phyloP scores from a whole-genome alignment of 1,140 invertebrate species.

The Drosophila truncata region DNA sequence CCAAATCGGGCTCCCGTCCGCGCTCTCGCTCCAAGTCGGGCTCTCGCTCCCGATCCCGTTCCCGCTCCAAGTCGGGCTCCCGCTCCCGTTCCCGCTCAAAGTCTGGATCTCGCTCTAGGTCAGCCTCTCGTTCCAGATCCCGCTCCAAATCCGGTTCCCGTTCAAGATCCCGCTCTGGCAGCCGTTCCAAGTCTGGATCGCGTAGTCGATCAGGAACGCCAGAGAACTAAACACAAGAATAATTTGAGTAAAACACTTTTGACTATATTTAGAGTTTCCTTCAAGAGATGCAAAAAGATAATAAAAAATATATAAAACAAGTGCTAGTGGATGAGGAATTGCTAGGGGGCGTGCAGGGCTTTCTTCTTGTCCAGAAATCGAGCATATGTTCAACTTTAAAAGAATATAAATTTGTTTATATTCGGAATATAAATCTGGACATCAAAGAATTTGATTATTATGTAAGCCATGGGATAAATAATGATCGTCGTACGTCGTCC shows the following conservation, averaged over 20 bases:
- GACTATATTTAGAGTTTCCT: conserved; percentile 50
- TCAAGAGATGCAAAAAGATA: conserved; percentile 27
- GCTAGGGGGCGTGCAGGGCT: background rate
- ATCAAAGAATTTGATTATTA: background rate
- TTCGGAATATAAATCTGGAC: background rate
- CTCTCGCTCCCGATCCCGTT: conserved; percentile 84
- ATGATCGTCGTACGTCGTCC: background rate
- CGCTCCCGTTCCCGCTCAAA: conserved; percentile 70
- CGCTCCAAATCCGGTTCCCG: conserved; percentile 78
- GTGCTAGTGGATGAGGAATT: conserved; percentile 15
- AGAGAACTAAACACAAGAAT: conserved; percentile 6
- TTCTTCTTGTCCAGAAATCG: background rate
- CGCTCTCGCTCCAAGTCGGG: conserved; percentile 53
- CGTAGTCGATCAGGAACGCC: conserved; percentile 59
- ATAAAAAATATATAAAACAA: conserved; percentile 39
- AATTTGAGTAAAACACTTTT: conserved; percentile 21
- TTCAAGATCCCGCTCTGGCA: conserved; percentile 64
- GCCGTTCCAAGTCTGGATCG: conserved; percentile 67
- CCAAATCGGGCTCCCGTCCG: conserved; percentile 55
- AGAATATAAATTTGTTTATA: conserved; percentile 4
- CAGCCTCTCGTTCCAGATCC: conserved; percentile 74
- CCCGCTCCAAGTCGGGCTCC: conserved; percentile 80
- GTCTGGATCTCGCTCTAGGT: conserved; percentile 73
- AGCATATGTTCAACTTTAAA: background rate
- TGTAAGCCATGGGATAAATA: background rate